Conservation (phyloP, 2,797 vertebrate genomes). For the Enteromius afrohamiltoni region DNA sequence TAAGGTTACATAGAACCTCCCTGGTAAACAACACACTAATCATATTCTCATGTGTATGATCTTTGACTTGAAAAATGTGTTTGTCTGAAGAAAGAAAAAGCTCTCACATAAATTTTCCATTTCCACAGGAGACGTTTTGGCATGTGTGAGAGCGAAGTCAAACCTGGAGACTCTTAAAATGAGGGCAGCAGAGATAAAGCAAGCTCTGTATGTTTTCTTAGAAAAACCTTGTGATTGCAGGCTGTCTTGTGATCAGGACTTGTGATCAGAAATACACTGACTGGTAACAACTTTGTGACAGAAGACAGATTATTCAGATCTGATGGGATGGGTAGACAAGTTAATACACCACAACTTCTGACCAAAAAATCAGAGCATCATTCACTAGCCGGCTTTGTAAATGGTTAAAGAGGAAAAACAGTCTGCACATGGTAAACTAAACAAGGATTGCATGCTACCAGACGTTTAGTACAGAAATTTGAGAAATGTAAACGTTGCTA, state of each 20-base stretch:
- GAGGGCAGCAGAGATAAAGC: constrained; percentile 39
- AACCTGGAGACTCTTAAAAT: constrained; percentile 26
- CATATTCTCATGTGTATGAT: constrained; percentile 29
- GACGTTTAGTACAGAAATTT: not conserved
- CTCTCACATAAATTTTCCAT: not conserved
- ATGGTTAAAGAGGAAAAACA: not conserved
- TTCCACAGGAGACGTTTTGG: not conserved
- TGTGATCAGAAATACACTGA: constrained; percentile 50
- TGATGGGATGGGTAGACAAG: not conserved
- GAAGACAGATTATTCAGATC: constrained; percentile 8
- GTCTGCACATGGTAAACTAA: not conserved
- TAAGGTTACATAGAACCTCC: constrained; percentile 35
- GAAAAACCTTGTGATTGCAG: constrained; percentile 48
- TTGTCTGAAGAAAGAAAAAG: constrained; percentile 20
- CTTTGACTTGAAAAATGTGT: constrained; percentile 31
- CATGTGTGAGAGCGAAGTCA: not conserved
- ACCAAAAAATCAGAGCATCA: not conserved
- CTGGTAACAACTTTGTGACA: not conserved
- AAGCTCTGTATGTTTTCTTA: constrained; percentile 45
- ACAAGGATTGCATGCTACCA: not conserved
- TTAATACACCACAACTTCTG: not conserved
- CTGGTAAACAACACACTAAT: constrained; percentile 6
- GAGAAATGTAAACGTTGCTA: not conserved
- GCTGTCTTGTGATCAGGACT: constrained; percentile 56
- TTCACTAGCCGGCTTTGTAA: not conserved